Evolutionary conservation across 2,113 vertebrate species (phyloP).

Genomic region (Bubo bubo): DNA sequence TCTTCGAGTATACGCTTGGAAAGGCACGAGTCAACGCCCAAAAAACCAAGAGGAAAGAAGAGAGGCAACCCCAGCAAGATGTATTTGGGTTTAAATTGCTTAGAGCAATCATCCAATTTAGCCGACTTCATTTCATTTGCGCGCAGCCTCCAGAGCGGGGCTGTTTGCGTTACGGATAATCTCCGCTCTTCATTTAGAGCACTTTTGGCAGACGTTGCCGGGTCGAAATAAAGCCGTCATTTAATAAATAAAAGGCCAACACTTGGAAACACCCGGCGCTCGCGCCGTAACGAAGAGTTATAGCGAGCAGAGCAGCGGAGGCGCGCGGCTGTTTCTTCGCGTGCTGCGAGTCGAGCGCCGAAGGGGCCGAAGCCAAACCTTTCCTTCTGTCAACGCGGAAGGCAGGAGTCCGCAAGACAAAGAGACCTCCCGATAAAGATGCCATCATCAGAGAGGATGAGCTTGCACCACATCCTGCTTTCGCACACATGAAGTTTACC

Average conservation of each 20-base stretch:
- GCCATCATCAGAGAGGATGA: too few relatives aligned
- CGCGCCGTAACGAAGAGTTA: background rate
- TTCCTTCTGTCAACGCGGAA: background rate
- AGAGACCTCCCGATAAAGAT: fast-evolving
- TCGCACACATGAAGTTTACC: background rate
- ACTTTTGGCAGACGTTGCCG: background rate
- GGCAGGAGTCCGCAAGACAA: background rate
- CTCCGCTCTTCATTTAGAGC: background rate
- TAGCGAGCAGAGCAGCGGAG: background rate
- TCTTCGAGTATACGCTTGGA: background rate
- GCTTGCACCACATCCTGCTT: background rate
- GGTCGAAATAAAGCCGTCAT: background rate
- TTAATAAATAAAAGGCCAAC: background rate
- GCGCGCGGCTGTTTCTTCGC: fast-evolving
- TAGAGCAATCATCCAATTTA: slow-evolving; percentile 1
- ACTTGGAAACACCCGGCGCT: fast-evolving
- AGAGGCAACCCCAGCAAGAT: background rate
- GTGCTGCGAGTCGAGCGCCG: fast-evolving
- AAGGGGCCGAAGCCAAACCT: background rate
- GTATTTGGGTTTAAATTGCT: background rate
- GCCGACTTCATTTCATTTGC: background rate
- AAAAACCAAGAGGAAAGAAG: background rate
- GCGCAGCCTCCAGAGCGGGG: background rate
- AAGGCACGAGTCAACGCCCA: fast-evolving
- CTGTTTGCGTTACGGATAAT: background rate